Evolutionary conservation across 2,888 invertebrate genomes (phyloP).

Genomic region (Eutolmus rufibarbis): DNA sequence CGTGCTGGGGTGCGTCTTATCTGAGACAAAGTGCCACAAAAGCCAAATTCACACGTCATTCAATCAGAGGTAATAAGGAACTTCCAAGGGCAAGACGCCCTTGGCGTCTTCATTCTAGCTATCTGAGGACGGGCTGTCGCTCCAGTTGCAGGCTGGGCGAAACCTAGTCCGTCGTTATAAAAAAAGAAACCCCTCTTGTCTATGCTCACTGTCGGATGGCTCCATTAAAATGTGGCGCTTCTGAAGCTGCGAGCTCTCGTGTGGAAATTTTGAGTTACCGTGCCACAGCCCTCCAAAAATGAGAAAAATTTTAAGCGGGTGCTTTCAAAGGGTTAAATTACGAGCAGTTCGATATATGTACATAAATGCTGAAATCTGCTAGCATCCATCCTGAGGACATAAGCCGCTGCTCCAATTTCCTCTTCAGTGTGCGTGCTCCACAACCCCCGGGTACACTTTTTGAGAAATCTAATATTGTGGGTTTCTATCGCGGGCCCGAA

Average conservation of each 20-base stretch:
- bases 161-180: background rate
- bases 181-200: background rate
- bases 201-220: background rate
- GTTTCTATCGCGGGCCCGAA: background rate
- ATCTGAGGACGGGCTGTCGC: background rate
- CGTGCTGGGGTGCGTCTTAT: background rate
- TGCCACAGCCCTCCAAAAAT: background rate
- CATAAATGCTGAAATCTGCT: background rate
- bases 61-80: background rate
- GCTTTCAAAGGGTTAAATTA: conserved; percentile 9
- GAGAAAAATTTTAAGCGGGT: background rate
- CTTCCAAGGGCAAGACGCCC: background rate
- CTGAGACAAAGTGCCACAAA: background rate
- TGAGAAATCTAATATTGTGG: conserved; percentile 1
- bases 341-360: background rate
- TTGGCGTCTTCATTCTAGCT: background rate
- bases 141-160: background rate
- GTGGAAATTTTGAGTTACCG: background rate
- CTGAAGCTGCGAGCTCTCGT: background rate
- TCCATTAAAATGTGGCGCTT: background rate
- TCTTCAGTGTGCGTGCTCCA: background rate
- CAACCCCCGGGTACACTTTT: background rate
- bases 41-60: background rate
- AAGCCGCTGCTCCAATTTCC: background rate
- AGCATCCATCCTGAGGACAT: background rate